Evolutionary conservation across 1,140 invertebrate genomes (phyloP).

Genomic region (roundworm (Caenorhabditis elegans)): WBcel235 BX284604.4:13891001-13891500

Average conservation of each 20-base stretch:
- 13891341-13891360: too few relatives aligned
- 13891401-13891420: too few relatives aligned
- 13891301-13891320: too few relatives aligned
- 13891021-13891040: constrained; percentile 56
- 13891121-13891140: constrained; percentile 56
- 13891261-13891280: constrained; percentile 1
- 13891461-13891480: too few relatives aligned
- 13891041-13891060: constrained; percentile 64
- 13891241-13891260: not conserved
- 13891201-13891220: constrained; percentile 12
- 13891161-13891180: not conserved
- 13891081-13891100: constrained; percentile 64
- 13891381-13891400: too few relatives aligned
- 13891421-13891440: too few relatives aligned
- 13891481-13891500: too few relatives aligned
- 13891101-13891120: constrained; percentile 61
- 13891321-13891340: too few relatives aligned
- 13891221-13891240: not conserved
- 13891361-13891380: too few relatives aligned
- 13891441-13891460: too few relatives aligned
- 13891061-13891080: constrained; percentile 63
- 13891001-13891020: constrained; percentile 57
- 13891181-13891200: constrained; percentile 8
- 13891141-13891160: not conserved
- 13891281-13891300: too few relatives aligned